A percentile compares a stretch with the other conserved stretches of the same genome.
Evolutionary conservation across 53 echinoderm and acorn worm species (phyloP).

Genomic region (Hippasteria phrygiana): DNA sequence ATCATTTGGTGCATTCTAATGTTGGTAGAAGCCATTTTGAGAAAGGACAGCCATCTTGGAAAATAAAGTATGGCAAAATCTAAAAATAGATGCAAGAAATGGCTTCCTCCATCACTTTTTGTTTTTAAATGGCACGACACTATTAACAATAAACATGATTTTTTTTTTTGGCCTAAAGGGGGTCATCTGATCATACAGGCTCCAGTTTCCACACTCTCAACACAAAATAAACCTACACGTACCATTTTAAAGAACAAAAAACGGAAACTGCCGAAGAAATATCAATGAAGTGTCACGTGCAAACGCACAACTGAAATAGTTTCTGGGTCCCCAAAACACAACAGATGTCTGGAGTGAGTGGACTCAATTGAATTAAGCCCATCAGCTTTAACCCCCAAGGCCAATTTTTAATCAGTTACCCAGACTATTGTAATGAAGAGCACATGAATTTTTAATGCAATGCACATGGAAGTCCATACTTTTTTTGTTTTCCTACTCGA

Average conservation of each 20-base stretch:
- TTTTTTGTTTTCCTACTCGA: no score
- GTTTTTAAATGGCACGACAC: no score
- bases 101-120: no score
- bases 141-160: no score
- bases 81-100: no score
- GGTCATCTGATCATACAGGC: no score
- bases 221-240: background rate
- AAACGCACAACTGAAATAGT: conserved; percentile 9
- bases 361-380: conserved; percentile 17
- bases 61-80: no score
- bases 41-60: no score
- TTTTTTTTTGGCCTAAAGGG: no score
- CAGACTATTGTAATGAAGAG: background rate
- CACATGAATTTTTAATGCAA: conserved; percentile 8
- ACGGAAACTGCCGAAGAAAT: background rate
- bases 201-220: no score
- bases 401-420: background rate
- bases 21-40: no score
- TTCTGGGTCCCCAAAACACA: background rate
- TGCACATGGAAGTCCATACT: background rate
- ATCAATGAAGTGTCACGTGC: background rate
- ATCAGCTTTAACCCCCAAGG: background rate
- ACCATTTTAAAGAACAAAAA: background rate
- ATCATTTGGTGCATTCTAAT: no score
- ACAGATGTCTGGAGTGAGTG: conserved; percentile 1